A percentile compares a stretch with the other conserved stretches of the same genome.
These are phyloP conservation scores for Tokudaia muenninki DNA, from an alignment of 2,797 vertebrate genomes.

Conservation along the genomic window DNA sequence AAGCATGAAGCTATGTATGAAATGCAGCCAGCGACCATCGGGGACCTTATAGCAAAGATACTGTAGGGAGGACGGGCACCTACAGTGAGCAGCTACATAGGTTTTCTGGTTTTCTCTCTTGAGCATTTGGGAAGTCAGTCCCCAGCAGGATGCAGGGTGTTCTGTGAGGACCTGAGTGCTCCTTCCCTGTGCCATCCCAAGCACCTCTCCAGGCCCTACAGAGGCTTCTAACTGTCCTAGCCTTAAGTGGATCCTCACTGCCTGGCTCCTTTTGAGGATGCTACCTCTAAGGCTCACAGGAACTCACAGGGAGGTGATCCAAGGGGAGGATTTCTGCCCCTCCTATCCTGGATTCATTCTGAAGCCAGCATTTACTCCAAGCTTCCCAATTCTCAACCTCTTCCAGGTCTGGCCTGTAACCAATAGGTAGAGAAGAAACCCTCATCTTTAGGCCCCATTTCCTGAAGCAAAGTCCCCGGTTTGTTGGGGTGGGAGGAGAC, in stretches of 20 bases:
- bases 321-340: no score
- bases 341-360: background rate
- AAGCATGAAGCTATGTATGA: no score
- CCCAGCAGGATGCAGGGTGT: background rate
- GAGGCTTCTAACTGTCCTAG: background rate
- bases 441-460: slow-evolving; percentile 61
- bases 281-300: background rate
- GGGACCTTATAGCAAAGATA: background rate
- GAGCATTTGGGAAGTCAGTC: background rate
- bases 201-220: background rate
- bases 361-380: background rate
- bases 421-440: slow-evolving; percentile 42
- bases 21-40: background rate
- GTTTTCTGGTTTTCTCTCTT: background rate
- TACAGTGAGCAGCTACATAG: background rate
- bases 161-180: background rate
- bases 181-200: background rate
- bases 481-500: background rate
- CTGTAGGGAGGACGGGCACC: background rate
- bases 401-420: background rate
- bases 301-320: background rate
- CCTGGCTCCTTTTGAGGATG: background rate
- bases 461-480: slow-evolving; percentile 62
- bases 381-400: slow-evolving; percentile 2
- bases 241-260: background rate